Evolutionary conservation across 2,888 invertebrate genomes (phyloP).

Genomic region (Ectobius pallidus): DNA sequence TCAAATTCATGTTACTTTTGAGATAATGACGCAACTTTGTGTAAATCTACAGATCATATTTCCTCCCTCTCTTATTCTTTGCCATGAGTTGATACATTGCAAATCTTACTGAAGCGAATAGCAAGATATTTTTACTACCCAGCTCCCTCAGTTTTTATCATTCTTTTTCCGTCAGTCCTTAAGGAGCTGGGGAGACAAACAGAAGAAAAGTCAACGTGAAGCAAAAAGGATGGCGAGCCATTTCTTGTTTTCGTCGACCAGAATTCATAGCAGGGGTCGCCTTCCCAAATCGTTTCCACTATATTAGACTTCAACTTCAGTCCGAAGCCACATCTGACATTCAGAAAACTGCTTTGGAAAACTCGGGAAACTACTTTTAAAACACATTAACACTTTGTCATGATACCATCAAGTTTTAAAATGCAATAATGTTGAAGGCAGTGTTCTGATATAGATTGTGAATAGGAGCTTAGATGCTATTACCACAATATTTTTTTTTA

Average conservation of each 20-base stretch:
- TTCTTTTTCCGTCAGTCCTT: constrained; percentile 11
- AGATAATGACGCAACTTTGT: too few species aligned
- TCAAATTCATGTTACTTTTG: too few species aligned
- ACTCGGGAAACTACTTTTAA: too few species aligned
- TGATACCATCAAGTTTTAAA: too few species aligned
- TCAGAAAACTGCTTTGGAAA: too few species aligned
- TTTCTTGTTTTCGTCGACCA: constrained; percentile 19
- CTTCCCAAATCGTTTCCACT: constrained; percentile 17
- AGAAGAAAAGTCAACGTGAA: constrained; percentile 11
- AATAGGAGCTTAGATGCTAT: too few species aligned
- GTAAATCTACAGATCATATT: too few species aligned
- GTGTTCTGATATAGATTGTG: too few species aligned
- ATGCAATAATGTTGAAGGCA: too few species aligned
- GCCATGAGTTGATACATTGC: constrained; percentile 18
- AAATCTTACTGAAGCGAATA: constrained; percentile 1
- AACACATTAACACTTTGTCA: too few species aligned
- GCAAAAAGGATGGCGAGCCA: constrained; percentile 14
- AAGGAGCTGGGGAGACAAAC: not conserved
- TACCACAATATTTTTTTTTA: too few species aligned
- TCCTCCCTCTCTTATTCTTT: too few species aligned
- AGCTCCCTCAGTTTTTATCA: not conserved
- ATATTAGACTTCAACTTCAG: constrained; percentile 25
- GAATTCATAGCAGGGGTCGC: constrained; percentile 17
- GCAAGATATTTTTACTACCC: constrained; percentile 8
- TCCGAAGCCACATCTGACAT: not conserved